These are phyloP conservation scores for Danionella cerebrum DNA, from an alignment of 2,113 vertebrate species.

Conservation along the genomic window DNA sequence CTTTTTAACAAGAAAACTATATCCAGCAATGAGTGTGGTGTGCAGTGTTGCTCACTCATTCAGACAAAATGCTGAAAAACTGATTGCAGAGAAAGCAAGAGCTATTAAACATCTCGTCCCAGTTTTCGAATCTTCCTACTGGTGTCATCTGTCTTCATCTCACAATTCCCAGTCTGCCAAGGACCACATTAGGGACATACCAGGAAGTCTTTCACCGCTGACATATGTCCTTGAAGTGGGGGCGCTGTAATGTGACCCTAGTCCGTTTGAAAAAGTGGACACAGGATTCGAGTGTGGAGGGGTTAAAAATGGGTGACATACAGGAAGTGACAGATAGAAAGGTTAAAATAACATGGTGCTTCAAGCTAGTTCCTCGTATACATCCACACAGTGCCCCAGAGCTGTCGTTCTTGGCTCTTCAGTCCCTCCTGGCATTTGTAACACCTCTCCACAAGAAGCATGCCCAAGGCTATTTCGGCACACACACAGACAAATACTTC, in stretches of 20 bases:
- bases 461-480: slow-evolving; percentile 54
- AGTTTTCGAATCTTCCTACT: background rate
- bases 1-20: no score
- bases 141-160: background rate
- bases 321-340: background rate
- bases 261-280: background rate
- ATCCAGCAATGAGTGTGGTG: no score
- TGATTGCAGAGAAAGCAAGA: background rate
- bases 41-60: background rate
- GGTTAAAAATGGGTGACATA: background rate
- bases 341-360: slow-evolving; percentile 57
- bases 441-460: slow-evolving; percentile 54
- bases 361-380: slow-evolving; percentile 19
- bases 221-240: background rate
- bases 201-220: background rate
- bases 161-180: background rate
- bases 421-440: slow-evolving; percentile 58
- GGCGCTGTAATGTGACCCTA: background rate
- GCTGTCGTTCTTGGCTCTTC: slow-evolving; percentile 34
- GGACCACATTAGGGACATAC: background rate
- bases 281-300: background rate
- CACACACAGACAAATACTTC: slow-evolving; percentile 32
- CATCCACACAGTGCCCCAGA: background rate
- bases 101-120: background rate
- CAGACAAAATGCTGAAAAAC: background rate